These are phyloP conservation scores for Seriola dumerili DNA, from an alignment of 2,113 vertebrate genomes.

Conservation along the genomic window DNA sequence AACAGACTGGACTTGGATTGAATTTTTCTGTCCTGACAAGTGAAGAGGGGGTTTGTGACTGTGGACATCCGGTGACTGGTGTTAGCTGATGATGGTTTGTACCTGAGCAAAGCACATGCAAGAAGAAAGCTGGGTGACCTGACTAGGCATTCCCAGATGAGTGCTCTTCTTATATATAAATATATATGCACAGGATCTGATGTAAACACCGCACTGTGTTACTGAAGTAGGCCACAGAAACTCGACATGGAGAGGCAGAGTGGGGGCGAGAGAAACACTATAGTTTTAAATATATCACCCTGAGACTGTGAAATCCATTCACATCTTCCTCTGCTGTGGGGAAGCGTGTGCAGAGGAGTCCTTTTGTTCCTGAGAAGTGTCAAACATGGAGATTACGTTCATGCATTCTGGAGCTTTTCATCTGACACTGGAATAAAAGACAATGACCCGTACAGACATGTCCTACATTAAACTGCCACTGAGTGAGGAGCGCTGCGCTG, in stretches of 20 bases:
- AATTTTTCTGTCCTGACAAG: background rate
- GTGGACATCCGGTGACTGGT: background rate
- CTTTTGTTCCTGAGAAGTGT: background rate
- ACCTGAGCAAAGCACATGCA: background rate
- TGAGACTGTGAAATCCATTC: background rate
- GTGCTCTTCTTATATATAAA: background rate
- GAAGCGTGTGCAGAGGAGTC: background rate
- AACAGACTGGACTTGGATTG: too few relatives aligned
- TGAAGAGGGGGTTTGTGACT: background rate
- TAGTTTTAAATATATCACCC: conserved; percentile 3
- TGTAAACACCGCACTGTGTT: conserved; percentile 22
- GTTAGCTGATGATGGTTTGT: background rate
- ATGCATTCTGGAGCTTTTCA: background rate
- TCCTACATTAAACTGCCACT: conserved; percentile 40
- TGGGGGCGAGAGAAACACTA: background rate
- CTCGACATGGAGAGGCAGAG: conserved; percentile 16
- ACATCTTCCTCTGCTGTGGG: background rate
- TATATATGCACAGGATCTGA: conserved; percentile 7
- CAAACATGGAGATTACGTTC: background rate
- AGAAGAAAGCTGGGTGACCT: background rate
- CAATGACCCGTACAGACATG: conserved; percentile 29
- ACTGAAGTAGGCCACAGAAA: conserved; percentile 37
- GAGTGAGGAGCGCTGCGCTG: conserved; percentile 19
- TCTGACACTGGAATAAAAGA: background rate
- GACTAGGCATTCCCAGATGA: conserved; percentile 17